Conservation (phyloP, 2,113 vertebrate species). For the Xenus cinereus region DNA sequence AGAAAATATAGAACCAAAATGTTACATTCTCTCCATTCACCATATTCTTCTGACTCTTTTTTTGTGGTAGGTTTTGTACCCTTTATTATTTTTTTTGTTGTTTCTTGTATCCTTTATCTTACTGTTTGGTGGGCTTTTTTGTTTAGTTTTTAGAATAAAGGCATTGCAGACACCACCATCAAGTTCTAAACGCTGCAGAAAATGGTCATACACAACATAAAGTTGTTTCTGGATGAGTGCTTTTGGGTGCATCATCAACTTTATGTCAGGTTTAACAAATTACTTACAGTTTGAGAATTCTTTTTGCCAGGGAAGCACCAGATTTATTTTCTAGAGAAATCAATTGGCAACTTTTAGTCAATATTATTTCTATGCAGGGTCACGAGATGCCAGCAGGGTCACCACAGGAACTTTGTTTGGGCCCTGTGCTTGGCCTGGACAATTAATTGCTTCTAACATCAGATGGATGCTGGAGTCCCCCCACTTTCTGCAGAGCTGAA, state of each 20-base stretch:
- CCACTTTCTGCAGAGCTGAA: background rate
- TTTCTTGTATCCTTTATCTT: background rate
- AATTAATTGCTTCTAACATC: background rate
- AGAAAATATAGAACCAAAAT: background rate
- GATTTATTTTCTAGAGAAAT: slow-evolving; percentile 24
- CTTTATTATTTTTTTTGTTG: background rate
- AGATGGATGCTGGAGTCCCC: background rate
- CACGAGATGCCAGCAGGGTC: background rate
- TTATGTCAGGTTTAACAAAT: background rate
- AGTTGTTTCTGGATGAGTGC: background rate
- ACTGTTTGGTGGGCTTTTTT: background rate
- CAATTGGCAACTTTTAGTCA: background rate
- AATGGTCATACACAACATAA: background rate
- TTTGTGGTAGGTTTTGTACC: background rate
- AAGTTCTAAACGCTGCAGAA: background rate
- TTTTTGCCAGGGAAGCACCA: background rate
- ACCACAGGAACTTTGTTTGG: background rate
- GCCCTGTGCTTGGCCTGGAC: background rate
- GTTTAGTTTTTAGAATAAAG: background rate
- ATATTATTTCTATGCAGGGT: background rate
- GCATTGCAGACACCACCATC: background rate
- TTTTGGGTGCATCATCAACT: background rate
- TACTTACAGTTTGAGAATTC: background rate
- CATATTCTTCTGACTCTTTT: background rate
- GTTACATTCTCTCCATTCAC: accelerated